These are phyloP conservation scores for Lasioglossum vierecki DNA, from an alignment of 2,888 invertebrate species.

Conservation along the genomic window DNA sequence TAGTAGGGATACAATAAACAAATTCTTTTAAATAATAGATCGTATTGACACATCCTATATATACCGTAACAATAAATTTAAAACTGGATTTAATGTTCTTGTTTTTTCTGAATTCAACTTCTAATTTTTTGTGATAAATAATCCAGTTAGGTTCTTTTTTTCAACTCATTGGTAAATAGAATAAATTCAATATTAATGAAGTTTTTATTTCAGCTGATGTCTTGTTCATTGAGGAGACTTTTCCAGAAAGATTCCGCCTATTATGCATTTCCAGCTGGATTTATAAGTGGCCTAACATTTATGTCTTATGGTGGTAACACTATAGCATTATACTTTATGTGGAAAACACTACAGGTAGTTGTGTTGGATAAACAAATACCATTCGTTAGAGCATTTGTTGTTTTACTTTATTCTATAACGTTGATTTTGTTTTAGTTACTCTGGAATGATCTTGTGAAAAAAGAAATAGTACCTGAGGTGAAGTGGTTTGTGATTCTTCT, in stretches of 20 bases:
- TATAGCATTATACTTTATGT: constrained; percentile 92
- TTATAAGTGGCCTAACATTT: constrained; percentile 90
- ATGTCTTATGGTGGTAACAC: constrained; percentile 90
- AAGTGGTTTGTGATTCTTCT: constrained; percentile 89
- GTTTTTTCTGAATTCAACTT: background rate
- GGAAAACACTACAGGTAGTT: constrained; percentile 92
- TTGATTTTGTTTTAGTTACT: constrained; percentile 85
- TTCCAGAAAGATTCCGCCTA: constrained; percentile 87
- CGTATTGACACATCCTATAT: background rate
- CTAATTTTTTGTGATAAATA: too few species aligned
- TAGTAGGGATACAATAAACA: background rate
- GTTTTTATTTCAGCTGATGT: constrained; percentile 85
- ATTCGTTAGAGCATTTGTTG: background rate
- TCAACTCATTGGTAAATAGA: background rate
- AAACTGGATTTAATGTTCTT: background rate
- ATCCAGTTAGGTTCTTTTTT: background rate
- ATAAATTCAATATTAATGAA: background rate
- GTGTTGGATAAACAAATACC: background rate
- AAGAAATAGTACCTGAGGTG: constrained; percentile 88
- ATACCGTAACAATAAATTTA: background rate
- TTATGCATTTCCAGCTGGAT: constrained; percentile 89
- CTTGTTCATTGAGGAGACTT: constrained; percentile 88
- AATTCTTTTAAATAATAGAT: background rate
- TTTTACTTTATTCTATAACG: constrained; percentile 2
- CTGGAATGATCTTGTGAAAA: constrained; percentile 89